These are phyloP conservation scores for Drosophila grimshawi DNA, from an alignment of 1,140 invertebrate genomes.

Conservation along the genomic window DNA sequence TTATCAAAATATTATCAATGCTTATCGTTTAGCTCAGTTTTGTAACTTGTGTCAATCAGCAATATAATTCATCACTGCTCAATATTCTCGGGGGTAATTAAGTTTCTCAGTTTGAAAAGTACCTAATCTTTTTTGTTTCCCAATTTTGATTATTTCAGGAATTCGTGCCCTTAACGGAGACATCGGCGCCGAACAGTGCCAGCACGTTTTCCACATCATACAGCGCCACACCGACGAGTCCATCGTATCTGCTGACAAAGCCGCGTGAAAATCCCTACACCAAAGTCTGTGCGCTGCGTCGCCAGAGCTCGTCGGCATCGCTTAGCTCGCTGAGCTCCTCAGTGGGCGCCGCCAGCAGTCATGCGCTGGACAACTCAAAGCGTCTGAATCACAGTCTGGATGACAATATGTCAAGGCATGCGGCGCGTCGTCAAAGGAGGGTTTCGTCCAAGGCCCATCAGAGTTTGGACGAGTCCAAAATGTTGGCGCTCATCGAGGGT, in stretches of 20 bases:
- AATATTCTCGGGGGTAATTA: too few relatives aligned
- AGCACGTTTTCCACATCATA: conserved; percentile 76
- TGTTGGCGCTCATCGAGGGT: conserved; percentile 73
- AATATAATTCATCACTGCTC: too few relatives aligned
- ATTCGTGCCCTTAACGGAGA: conserved; percentile 69
- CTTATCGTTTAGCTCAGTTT: too few relatives aligned
- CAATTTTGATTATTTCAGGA: conserved; percentile 58
- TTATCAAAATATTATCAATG: too few relatives aligned
- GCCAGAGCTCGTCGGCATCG: conserved; percentile 92
- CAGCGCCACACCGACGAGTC: conserved; percentile 87
- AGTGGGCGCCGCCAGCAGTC: conserved; percentile 30
- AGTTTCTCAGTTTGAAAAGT: too few relatives aligned
- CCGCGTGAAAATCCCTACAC: conserved; percentile 93
- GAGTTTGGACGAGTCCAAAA: conserved; percentile 87
- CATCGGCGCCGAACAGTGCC: conserved; percentile 65
- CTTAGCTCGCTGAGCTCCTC: conserved; percentile 76
- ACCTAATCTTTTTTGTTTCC: too few relatives aligned
- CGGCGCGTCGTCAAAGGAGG: conserved; percentile 56
- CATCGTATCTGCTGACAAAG: conserved; percentile 88
- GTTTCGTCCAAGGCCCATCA: conserved; percentile 85
- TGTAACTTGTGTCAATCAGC: too few relatives aligned
- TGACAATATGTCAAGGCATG: conserved; percentile 86
- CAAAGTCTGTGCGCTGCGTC: conserved; percentile 92
- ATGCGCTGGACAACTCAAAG: conserved; percentile 82
- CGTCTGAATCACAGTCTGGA: conserved; percentile 89